phyloP scores from a whole-genome alignment of 2,797 vertebrate species.

The Heteromormyrus szaboi region DNA sequence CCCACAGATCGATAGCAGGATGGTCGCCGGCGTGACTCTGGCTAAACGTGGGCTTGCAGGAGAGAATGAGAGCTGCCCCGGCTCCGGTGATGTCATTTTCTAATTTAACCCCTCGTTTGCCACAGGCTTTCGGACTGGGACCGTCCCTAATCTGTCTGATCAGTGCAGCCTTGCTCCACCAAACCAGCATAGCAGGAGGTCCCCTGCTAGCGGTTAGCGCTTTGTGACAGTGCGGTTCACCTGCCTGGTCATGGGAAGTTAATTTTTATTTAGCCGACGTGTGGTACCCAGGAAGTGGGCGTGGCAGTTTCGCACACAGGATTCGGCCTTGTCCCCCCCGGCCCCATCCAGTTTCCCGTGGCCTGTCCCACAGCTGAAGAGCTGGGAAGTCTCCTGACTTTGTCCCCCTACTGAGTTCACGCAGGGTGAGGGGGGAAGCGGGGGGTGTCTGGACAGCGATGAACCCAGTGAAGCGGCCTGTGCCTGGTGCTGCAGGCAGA shows the following conservation, averaged over 20 bases:
- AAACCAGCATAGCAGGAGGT: constrained; percentile 61
- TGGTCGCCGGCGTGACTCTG: constrained; percentile 20
- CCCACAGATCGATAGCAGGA: constrained; percentile 14
- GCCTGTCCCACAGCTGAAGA: constrained; percentile 52
- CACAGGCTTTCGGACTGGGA: constrained; percentile 53
- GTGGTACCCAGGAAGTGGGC: constrained; percentile 37
- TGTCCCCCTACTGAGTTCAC: constrained; percentile 26
- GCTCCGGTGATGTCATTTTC: background rate
- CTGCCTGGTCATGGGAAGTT: constrained; percentile 59
- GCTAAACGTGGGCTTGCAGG: constrained; percentile 24
- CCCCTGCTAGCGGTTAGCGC: constrained; percentile 50
- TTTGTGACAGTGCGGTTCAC: constrained; percentile 36
- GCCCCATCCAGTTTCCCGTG: constrained; percentile 44
- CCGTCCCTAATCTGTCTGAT: constrained; percentile 7
- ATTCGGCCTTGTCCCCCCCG: constrained; percentile 35
- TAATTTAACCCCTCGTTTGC: constrained; percentile 38
- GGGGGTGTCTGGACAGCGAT: background rate
- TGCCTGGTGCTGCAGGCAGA: constrained; percentile 15
- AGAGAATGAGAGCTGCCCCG: background rate
- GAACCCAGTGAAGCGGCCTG: background rate
- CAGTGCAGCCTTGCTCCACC: background rate
- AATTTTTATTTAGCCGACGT: constrained; percentile 53
- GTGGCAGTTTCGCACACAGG: constrained; percentile 50
- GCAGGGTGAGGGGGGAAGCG: background rate
- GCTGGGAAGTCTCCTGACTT: constrained; percentile 31